Percentiles rank a stretch among this genome's conserved stretches.
Evolutionary conservation across 2,113 vertebrate species (phyloP).

Genomic region (Trematomus loennbergii): DNA sequence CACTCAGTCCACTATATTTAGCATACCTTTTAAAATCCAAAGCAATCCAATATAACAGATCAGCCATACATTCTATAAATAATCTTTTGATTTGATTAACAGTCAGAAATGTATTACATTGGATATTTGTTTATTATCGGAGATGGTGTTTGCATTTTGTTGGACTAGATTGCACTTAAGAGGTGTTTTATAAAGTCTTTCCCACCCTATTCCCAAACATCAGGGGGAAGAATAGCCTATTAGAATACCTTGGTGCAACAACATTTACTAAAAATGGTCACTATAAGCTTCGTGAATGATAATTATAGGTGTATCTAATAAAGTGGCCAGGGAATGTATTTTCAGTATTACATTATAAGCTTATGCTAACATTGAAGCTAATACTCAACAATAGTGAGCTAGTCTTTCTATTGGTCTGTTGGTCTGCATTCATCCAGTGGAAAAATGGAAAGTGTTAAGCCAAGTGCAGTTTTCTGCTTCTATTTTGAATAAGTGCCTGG

Average conservation of each 20-base stretch:
- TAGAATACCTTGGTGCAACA: too few species aligned
- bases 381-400: background rate
- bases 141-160: background rate
- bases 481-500: conserved; percentile 45
- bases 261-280: too few species aligned
- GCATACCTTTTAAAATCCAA: background rate
- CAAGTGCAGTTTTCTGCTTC: conserved; percentile 11
- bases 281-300: background rate
- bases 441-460: conserved; percentile 7
- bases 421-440: background rate
- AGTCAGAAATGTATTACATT: background rate
- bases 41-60: background rate
- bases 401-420: background rate
- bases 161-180: background rate
- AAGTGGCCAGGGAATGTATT: background rate
- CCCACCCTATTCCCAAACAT: background rate
- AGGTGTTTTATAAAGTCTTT: background rate
- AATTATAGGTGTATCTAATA: background rate
- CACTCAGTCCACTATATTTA: background rate
- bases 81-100: background rate
- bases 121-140: background rate
- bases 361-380: background rate
- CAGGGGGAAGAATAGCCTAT: background rate
- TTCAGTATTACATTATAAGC: background rate
- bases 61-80: background rate